Evolutionary conservation across 1,140 invertebrate genomes (phyloP).

Genomic region (Apocrypta bakeri): DNA sequence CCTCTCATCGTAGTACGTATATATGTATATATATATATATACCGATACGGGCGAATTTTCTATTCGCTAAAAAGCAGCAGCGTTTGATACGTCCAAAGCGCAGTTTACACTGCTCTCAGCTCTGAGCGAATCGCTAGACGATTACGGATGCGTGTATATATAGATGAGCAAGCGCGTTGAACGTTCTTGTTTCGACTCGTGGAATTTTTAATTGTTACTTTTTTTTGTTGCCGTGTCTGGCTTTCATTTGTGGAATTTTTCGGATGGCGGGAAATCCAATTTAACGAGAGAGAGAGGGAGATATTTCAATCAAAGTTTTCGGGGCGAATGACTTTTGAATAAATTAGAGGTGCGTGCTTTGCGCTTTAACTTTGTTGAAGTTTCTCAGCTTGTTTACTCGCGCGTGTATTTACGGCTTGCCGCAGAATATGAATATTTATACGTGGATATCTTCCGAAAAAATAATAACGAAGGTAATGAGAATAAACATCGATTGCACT

Average conservation of each 20-base stretch:
- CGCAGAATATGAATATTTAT: background rate
- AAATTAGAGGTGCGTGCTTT: background rate
- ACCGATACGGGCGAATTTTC: background rate
- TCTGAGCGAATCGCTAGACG: background rate
- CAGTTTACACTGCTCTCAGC: background rate
- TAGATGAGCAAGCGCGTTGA: background rate
- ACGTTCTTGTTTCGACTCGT: background rate
- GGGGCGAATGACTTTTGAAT: background rate
- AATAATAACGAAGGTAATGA: background rate
- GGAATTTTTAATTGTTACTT: background rate
- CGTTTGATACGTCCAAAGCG: background rate
- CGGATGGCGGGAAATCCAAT: background rate
- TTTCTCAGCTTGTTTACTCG: background rate
- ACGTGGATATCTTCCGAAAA: background rate
- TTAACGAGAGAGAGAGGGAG: background rate
- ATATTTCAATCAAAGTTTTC: conserved; percentile 3
- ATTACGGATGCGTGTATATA: background rate
- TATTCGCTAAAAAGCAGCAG: background rate
- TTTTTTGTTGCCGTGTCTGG: background rate
- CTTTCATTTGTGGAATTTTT: background rate
- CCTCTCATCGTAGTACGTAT: too few relatives aligned
- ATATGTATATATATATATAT: too few relatives aligned
- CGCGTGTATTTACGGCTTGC: background rate
- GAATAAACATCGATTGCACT: too few relatives aligned
- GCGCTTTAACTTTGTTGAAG: background rate